Evolutionary conservation across 2,113 vertebrate genomes (phyloP), one percentile per base, ranked within the genome.

Genomic region (Paramisgurnus dabryanus): DNA sequence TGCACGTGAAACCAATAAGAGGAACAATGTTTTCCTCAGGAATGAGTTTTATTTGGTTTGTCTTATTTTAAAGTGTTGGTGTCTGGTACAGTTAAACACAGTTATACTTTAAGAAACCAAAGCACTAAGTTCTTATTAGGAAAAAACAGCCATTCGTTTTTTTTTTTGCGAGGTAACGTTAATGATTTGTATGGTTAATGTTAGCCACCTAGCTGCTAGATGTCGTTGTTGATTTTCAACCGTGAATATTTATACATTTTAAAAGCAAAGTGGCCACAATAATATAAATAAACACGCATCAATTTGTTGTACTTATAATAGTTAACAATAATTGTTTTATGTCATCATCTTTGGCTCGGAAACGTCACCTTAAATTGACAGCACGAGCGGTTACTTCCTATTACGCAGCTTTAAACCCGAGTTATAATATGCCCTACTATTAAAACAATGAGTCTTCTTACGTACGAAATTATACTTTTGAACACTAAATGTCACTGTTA

Each of bases 381-480:
- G 7, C 41, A 13, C 40, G 17, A 57, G 63, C 82, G 65, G 65
- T 68, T 60, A 65, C 83, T 84, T 83, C 80, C 83, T 78, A 82
- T 83, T 84, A 80, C 82, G 80, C 82, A 78, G 76, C 57, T 80
- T 65, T 53, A 76, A 76, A 78, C 63, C 7, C 22, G 18, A 50
- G 41, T 34, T 49, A 50, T 63, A 63, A 63, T 41, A 11, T 3
- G 75, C 50, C 34, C 13, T 67, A 45, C 12, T 3, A 12, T 4
- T 47, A 18, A 66, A 66, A 76, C 3, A 6, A 17, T 4, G 12
- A 13, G 47, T 17, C 50, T 49, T 34, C 8, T 5, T 6, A 8
- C 2, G 7, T 1, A 3, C 43, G 41, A 63, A 74, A 9, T 27
- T 0, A 17, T 47, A 5, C 0, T 57, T 74, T 17, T n/a, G 2